These are phyloP conservation scores for Pseudochaenichthys georgianus DNA, from an alignment of 2,797 vertebrate genomes.

Conservation along the genomic window DNA sequence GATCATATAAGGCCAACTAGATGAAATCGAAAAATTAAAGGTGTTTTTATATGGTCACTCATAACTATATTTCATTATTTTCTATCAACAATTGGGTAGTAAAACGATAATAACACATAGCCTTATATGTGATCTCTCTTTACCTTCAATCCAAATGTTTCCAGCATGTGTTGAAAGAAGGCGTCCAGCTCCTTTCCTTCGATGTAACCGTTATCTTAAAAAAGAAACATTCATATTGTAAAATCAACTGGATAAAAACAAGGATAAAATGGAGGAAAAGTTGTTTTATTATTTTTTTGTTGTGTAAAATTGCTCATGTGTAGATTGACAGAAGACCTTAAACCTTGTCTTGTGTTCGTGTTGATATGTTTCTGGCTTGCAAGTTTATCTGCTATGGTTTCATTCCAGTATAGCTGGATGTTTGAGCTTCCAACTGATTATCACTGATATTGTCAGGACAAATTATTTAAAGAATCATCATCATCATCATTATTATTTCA, in stretches of 20 bases:
- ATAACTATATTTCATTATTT: background rate
- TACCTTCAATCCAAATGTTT: constrained; percentile 84
- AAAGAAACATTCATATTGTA: background rate
- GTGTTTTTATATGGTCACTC: background rate
- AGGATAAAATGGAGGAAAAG: too few relatives aligned
- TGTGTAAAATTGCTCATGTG: background rate
- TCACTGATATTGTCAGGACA: background rate
- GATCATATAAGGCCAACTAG: background rate
- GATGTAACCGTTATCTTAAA: constrained; percentile 90
- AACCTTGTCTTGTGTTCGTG: background rate
- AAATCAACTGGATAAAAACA: background rate
- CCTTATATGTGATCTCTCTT: constrained; percentile 47
- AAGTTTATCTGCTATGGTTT: too few relatives aligned
- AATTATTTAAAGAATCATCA: too few relatives aligned
- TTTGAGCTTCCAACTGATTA: background rate
- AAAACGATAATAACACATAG: background rate
- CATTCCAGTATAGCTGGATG: background rate
- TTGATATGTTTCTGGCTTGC: too few relatives aligned
- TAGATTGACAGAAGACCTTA: background rate
- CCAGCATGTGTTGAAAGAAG: constrained; percentile 86
- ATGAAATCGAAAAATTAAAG: background rate
- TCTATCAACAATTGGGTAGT: background rate
- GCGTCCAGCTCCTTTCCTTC: constrained; percentile 86
- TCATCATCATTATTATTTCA: background rate
- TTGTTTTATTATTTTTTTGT: too few relatives aligned